Conservation (phyloP, 2,797 vertebrate species). For the Sphaeramia orbicularis region DNA sequence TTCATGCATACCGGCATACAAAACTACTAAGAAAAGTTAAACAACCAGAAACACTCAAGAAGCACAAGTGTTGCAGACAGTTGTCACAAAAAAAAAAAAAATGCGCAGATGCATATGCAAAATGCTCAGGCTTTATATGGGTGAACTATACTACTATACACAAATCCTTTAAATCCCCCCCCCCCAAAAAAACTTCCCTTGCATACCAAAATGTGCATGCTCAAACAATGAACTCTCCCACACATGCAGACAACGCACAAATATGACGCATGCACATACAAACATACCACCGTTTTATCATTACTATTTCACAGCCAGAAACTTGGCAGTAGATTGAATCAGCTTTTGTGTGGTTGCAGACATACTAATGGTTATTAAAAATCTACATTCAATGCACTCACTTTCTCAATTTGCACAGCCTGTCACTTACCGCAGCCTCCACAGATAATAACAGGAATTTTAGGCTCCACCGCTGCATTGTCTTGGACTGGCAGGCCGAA, state of each 20-base stretch:
- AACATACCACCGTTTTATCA: constrained; percentile 39
- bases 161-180: constrained; percentile 64
- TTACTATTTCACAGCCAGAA: constrained; percentile 53
- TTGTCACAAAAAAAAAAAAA: constrained; percentile 59
- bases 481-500: constrained; percentile 43
- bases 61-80: constrained; percentile 72
- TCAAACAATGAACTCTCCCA: constrained; percentile 26
- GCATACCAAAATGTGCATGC: constrained; percentile 37
- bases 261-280: constrained; percentile 13
- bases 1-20: constrained; percentile 74
- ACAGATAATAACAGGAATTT: constrained; percentile 60
- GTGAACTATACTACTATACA: constrained; percentile 53
- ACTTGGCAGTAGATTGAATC: constrained; percentile 46
- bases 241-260: constrained; percentile 8
- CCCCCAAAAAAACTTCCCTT: constrained; percentile 48
- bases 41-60: constrained; percentile 78
- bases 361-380: constrained; percentile 63
- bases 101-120: constrained; percentile 73
- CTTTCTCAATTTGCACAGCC: constrained; percentile 47
- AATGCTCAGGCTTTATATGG: constrained; percentile 51
- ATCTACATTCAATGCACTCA: constrained; percentile 57
- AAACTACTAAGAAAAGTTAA: constrained; percentile 80
- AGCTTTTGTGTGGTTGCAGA: constrained; percentile 33
- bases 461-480: constrained; percentile 40
- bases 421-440: constrained; percentile 41